These are phyloP conservation scores for Agapornis canus DNA, from an alignment of 2,797 vertebrate species.

Conservation along the genomic window DNA sequence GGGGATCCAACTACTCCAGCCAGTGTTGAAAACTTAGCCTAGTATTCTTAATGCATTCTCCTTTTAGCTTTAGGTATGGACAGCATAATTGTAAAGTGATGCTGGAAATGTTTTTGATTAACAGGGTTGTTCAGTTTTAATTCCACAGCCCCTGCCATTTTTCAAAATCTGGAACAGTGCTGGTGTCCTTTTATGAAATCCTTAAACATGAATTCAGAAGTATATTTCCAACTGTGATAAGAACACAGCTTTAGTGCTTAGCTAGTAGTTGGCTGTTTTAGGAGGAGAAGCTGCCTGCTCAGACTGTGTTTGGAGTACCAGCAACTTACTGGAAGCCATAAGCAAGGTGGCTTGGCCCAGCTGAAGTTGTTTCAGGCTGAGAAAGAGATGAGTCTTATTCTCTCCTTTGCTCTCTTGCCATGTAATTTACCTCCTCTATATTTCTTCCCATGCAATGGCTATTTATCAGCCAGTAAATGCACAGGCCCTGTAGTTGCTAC, in stretches of 20 bases:
- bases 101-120: neutral
- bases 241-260: neutral
- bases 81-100: neutral
- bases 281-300: neutral
- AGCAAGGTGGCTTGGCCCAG: neutral
- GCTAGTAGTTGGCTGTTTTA: neutral
- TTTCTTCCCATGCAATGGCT: neutral
- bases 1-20: neutral
- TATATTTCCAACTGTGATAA: neutral
- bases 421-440: neutral
- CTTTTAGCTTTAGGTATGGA: neutral
- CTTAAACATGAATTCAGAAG: neutral
- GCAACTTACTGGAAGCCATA: neutral
- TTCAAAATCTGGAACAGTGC: neutral
- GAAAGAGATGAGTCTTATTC: neutral
- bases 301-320: neutral
- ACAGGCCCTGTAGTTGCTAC: neutral
- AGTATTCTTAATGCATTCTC: neutral
- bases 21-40: neutral
- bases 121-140: neutral
- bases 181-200: neutral
- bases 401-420: neutral
- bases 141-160: neutral
- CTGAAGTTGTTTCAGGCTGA: neutral
- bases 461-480: neutral